phyloP scores from a whole-genome alignment of 2,888 invertebrate species.

The Drosophila mettleri region DNA sequence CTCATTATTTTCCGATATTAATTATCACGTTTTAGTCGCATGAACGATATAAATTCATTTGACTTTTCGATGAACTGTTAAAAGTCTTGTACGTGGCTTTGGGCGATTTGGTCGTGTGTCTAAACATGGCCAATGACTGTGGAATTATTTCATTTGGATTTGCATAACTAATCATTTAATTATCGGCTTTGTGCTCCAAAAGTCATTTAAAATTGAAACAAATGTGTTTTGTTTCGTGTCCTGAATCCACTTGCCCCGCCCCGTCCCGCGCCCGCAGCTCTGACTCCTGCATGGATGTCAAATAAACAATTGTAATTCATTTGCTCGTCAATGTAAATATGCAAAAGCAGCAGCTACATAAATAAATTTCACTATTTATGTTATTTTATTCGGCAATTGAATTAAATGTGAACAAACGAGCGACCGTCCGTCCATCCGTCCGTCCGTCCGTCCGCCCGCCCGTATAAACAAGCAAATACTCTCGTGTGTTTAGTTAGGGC shows the following conservation, averaged over 20 bases:
- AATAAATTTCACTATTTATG: conserved; percentile 46
- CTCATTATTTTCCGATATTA: neutral
- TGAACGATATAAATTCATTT: conserved; percentile 12
- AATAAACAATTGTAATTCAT: conserved; percentile 62
- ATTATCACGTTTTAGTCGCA: neutral
- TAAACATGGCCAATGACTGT: conserved; percentile 11
- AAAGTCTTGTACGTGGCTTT: conserved; percentile 3
- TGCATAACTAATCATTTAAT: conserved; percentile 76
- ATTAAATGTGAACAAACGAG: conserved; percentile 32
- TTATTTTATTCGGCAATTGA: conserved; percentile 50
- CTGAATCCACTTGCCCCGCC: neutral
- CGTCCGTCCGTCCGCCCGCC: neutral
- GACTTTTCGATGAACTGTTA: conserved; percentile 19
- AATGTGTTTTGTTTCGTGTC: conserved; percentile 23
- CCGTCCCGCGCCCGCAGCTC: conserved; percentile 3
- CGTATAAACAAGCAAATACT: conserved; percentile 29
- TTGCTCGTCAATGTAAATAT: conserved; percentile 57
- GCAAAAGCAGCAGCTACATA: conserved; percentile 32
- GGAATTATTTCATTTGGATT: conserved; percentile 51
- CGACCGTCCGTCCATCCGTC: neutral
- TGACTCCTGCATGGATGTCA: conserved; percentile 24
- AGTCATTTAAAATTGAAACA: conserved; percentile 71
- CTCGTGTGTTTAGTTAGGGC: conserved; percentile 29
- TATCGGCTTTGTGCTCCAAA: conserved; percentile 60
- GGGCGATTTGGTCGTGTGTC: conserved; percentile 10